A percentile compares a stretch with the other conserved stretches of the same genome.
Conservation (phyloP, 2,797 vertebrate species). For the Astyanax mexicanus region DNA sequence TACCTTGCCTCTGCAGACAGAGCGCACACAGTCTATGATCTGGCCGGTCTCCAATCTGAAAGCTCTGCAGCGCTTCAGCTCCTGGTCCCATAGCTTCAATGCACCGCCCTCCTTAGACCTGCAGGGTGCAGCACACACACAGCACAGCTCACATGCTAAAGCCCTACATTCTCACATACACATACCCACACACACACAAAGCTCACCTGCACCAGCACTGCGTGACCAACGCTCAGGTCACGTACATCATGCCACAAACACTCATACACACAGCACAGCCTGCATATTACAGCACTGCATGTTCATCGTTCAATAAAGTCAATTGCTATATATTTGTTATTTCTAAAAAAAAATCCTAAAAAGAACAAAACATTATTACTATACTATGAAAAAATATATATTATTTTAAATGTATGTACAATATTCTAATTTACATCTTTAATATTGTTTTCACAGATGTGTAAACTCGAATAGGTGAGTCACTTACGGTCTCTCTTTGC, state of each 20-base stretch:
- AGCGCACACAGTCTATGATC: constrained; percentile 90
- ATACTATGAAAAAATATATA: too few relatives aligned
- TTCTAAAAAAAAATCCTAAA: too few relatives aligned
- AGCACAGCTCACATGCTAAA: neutral
- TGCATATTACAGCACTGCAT: neutral
- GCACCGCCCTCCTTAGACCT: constrained; percentile 97
- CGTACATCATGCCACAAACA: too few relatives aligned
- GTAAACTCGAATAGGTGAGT: neutral
- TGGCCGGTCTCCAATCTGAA: constrained; percentile 94
- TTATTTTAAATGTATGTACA: too few relatives aligned
- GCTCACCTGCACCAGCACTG: neutral
- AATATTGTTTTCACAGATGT: neutral
- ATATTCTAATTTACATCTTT: too few relatives aligned
- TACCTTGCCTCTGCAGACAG: constrained; percentile 95
- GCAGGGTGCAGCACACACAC: constrained; percentile 52
- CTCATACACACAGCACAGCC: too few relatives aligned
- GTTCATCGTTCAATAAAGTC: neutral
- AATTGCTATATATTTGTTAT: too few relatives aligned
- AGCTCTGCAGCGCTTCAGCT: constrained; percentile 93
- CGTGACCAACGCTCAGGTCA: neutral
- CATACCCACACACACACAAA: too few relatives aligned
- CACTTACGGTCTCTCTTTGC: constrained; percentile 97
- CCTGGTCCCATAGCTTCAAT: constrained; percentile 97
- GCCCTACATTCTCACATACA: neutral
- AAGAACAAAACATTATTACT: too few relatives aligned